Base-by-base conservation (phyloP, 2,888 invertebrate genomes). In the Dorcus parallelipipedus region DNA sequence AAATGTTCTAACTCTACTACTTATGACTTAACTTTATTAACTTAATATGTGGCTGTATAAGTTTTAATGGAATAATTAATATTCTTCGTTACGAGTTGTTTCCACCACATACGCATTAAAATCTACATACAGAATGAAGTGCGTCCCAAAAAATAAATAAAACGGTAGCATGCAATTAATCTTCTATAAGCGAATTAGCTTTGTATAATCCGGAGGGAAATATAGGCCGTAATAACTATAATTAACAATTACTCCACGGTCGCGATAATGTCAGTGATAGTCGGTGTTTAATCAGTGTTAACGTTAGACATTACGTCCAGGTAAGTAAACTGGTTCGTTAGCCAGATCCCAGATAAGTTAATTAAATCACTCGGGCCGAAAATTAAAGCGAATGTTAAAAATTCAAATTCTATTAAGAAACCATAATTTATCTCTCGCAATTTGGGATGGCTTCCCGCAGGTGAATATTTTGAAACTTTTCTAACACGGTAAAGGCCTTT, bases 401-500 rank as follows among this genome's bases (percentile, higher is more conserved):
- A 33, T 33, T 33, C 26, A 33, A 33, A 33, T 33, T 33, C 26
- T 33, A 33, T 33, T 33, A 33, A 33, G 26, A 5, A 7, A 7
- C 3, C 26, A 7, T 33, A 33, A 33, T 33, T 33, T 33, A 33
- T 33, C 26, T 33, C 26, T 33, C 26, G 26, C 26, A 33, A 33
- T 33, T 33, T 33, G 26, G 26, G 6, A 33, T 7, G 42, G 49
- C 50, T 49, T 58, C 60, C 58, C 51, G 56, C 62, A 58, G 63
- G 62, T 62, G 65, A 57, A 60, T 57, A 65, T 63, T 63, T 63
- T 59, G 57, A 48, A 64, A 58, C 60, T 57, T 58, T 57, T 51
- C 42, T 40, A 39, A 52, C 53, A 47, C 53, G 40, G 52, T 45
- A 45, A 56, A 45, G 53, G 60, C 58, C 60, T 61, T 58, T 58